Percentiles rank a stretch among this genome's conserved stretches.
Evolutionary conservation across 2,797 vertebrate species (phyloP).

Genomic region (Varecia variegata): DNA sequence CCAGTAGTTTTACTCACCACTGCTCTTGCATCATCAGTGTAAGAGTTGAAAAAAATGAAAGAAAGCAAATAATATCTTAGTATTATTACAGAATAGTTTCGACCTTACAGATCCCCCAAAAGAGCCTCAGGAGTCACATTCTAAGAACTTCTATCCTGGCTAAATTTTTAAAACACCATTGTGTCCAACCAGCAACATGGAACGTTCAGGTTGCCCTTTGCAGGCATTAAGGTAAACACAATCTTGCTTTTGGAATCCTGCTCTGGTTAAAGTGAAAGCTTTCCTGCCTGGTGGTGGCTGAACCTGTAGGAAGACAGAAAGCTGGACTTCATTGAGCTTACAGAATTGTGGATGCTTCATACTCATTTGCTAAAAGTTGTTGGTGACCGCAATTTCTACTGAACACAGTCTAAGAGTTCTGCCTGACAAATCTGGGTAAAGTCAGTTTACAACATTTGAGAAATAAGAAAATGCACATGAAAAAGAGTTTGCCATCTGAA

Average conservation of each 20-base stretch:
- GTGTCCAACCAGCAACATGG: neutral
- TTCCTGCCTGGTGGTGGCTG: neutral
- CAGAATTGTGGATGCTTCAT: neutral
- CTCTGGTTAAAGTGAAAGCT: neutral
- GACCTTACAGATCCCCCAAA: neutral
- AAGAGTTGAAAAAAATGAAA: neutral
- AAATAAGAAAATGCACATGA: neutral
- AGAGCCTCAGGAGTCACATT: neutral
- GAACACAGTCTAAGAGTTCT: neutral
- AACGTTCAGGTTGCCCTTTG: neutral
- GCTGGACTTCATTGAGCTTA: neutral
- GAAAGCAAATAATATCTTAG: neutral
- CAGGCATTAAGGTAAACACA: neutral
- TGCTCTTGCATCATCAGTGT: neutral
- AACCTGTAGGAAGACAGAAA: neutral
- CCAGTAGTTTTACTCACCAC: neutral
- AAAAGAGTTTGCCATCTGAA: neutral
- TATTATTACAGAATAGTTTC: neutral
- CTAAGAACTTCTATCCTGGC: neutral
- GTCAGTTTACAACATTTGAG: neutral
- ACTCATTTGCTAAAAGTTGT: neutral
- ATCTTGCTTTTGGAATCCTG: neutral
- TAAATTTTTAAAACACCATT: neutral
- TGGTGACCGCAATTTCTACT: neutral
- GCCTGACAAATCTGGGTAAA: neutral